Evolutionary conservation across 2,113 vertebrate genomes (phyloP), one percentile per base, ranked within the genome.

Genomic region (Microcebus tavaratra): DNA sequence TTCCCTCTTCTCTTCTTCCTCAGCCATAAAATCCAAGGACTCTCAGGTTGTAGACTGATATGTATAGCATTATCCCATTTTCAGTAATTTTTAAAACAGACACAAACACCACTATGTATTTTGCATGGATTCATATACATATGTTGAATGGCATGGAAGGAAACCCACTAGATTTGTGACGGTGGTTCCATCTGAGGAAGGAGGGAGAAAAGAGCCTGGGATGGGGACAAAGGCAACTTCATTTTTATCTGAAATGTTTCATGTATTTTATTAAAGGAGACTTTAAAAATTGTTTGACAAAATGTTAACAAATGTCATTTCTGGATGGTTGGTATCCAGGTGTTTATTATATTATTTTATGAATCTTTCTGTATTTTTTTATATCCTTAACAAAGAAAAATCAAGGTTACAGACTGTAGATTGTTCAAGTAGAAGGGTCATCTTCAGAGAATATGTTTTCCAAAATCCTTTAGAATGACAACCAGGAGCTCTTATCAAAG

Each of bases 381-480:
- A 45, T 42, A 65, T 34, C 11, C 72, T 67, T 94, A 73, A 39
- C 20, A 93, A 89, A 94, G 34, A 87, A 79, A 95, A 90, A 84
- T 34, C 48, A n/a, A 70, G 15, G 7, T 11, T 61, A 36, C 0
- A 59, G 29, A 75, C n/a, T 65, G 0, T 78, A 61, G 36, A 39
- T 61, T 94, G 29, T 53, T 88, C 14, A 61, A 34, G 42, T 76
- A 36, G 50, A 42, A 88, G 11, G 80, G 15, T 39, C 76, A 20
- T 48, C 45, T 59, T 75, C 87, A 83, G 75, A 75, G 50, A 92
- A 39, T 42, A 15, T 68, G n/a, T 15, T 90, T 82, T 80, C 67
- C 34, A 36, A 31, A 68, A 21, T 80, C 55, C 48, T 92, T 80
- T 12, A 25, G 57, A 63, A 48, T 76, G 57, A 81, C 53, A 45